Evolutionary conservation across 1,140 invertebrate genomes (phyloP).

Genomic region (Drosophila littoralis): DNA sequence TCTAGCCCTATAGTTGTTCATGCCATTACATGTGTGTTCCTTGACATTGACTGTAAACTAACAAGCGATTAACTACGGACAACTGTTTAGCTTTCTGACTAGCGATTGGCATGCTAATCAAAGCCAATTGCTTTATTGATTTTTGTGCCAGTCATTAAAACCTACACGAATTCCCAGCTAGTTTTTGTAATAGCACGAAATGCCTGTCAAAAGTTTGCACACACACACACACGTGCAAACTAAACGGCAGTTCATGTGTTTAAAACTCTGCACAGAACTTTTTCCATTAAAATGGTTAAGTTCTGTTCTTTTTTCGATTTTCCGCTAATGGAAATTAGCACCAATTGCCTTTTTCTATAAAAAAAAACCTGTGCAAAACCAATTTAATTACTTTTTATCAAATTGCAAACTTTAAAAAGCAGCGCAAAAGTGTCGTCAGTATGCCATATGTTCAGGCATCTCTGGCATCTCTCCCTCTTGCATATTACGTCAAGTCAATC

Average conservation of each 20-base stretch:
- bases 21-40: background rate
- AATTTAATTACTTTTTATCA: slow-evolving; percentile 48
- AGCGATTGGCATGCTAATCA: slow-evolving; percentile 63
- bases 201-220: slow-evolving; percentile 50
- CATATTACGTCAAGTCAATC: slow-evolving; percentile 21
- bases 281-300: slow-evolving; percentile 48
- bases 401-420: slow-evolving; percentile 23
- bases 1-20: too few species aligned
- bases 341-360: slow-evolving; percentile 10
- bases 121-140: slow-evolving; percentile 61
- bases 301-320: background rate
- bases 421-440: slow-evolving; percentile 12
- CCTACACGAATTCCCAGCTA: slow-evolving; percentile 51
- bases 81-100: slow-evolving; percentile 20
- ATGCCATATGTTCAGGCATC: slow-evolving; percentile 7
- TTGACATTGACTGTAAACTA: slow-evolving; percentile 14
- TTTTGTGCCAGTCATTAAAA: slow-evolving; percentile 68
- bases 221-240: slow-evolving; percentile 6
- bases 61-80: slow-evolving; percentile 11
- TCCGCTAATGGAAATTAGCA: slow-evolving; percentile 47
- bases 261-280: slow-evolving; percentile 42
- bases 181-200: slow-evolving; percentile 55
- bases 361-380: slow-evolving; percentile 16
- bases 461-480: slow-evolving; percentile 2
- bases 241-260: slow-evolving; percentile 54